Evolutionary conservation across 2,888 invertebrate species (phyloP), one percentile per base, ranked within the genome.

Genomic region (Euplagia quadripunctaria): DNA sequence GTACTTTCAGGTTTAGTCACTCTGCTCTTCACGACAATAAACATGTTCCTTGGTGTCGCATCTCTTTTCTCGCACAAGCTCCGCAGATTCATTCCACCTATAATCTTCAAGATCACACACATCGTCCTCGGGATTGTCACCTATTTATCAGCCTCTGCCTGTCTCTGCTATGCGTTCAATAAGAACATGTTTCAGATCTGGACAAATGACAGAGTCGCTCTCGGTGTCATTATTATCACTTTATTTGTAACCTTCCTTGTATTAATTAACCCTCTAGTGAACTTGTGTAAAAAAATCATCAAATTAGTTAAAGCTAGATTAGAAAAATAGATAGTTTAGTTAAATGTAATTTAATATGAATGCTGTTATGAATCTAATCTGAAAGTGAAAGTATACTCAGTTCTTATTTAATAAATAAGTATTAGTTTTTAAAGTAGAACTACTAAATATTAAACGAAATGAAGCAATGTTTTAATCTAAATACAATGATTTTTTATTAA

Each of bases 161-260:
- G 79, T 46, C 89, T 94, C 42, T 91, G 91, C 83, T 89, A 90
- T 52, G 94, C 92, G 8, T 87, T 91, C 55, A 87, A 92, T 64
- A 93, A 91, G 72, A 46, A 8, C 20, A 72, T 64, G 14, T 94
- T 94, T 73, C 88, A 84, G 65, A 82, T 64, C 52, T 93, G 92
- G 93, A 86, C 89, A 0, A 75, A 84, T 0, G 70, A 79, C 11
- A 80, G 76, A 0, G 78, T 91, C 0, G 76, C 90, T 1, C 72
- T 84, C 6, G 82, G 89, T 0, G 71, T 89, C 16, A 90, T 93
- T 17, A 83, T 84, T 0, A 86, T 92, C 42, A 87, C 88, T 3
- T 85, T 76, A 4, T 76, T 82, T 12, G 85, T 89, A 11, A 88
- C 90, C 1, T 79, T 87, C 0, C 87, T 93, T 55, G 82, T 91